These are phyloP conservation scores for Drosophila arizonae DNA, from an alignment of 1,140 invertebrate species.

Conservation along the genomic window DNA sequence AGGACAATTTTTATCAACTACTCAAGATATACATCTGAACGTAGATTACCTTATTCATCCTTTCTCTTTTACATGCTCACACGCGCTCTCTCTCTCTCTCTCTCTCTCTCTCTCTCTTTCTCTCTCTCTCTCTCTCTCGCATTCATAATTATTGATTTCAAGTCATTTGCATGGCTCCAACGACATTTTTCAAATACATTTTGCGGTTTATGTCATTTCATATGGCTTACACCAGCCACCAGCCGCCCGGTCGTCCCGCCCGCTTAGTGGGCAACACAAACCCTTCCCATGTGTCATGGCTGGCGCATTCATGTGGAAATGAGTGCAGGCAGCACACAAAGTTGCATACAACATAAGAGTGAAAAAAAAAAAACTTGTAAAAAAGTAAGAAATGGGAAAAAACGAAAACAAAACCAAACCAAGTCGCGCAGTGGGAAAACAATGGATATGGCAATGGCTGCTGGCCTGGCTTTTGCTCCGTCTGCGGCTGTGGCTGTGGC, in stretches of 20 bases:
- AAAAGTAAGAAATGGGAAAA: constrained; percentile 4
- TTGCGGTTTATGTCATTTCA: constrained; percentile 62
- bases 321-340: constrained; percentile 66
- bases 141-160: constrained; percentile 49
- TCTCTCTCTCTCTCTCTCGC: neutral
- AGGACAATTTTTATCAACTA: too few species aligned
- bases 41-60: neutral
- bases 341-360: constrained; percentile 49
- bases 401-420: constrained; percentile 62
- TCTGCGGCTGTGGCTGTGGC: constrained; percentile 21
- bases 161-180: constrained; percentile 47
- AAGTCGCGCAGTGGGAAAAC: constrained; percentile 66
- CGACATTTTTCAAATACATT: constrained; percentile 54
- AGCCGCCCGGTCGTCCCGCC: neutral
- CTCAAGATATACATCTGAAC: too few species aligned
- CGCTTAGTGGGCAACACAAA: constrained; percentile 8
- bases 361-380: constrained; percentile 11
- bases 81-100: neutral
- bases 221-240: constrained; percentile 19
- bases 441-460: constrained; percentile 56
- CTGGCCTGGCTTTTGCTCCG: constrained; percentile 35
- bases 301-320: constrained; percentile 78
- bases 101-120: constrained; percentile 1
- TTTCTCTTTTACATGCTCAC: neutral
- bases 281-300: constrained; percentile 16